phyloP scores from a whole-genome alignment of 2,888 invertebrate genomes.

The Cephus pygmeus region DNA sequence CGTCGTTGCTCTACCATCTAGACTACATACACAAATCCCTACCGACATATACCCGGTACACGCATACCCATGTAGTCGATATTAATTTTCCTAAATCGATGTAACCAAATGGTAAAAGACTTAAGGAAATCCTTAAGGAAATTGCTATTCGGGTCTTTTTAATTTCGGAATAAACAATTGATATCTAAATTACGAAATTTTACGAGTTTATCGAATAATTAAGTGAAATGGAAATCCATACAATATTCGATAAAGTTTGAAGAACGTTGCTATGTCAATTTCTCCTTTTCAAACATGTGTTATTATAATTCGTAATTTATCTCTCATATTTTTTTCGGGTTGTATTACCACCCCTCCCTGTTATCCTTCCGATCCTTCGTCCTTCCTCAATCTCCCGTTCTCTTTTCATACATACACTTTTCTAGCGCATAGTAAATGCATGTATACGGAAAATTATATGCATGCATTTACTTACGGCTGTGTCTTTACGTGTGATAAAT shows the following conservation, averaged over 20 bases:
- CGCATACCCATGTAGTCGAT: not conserved
- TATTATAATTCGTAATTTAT: not conserved
- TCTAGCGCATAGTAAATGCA: not conserved
- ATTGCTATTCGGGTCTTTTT: not conserved
- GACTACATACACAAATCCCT: not conserved
- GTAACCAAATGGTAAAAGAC: not conserved
- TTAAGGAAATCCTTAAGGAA: not conserved
- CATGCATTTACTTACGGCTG: conserved; percentile 5
- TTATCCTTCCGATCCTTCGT: not conserved
- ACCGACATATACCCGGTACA: not conserved
- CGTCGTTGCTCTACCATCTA: not conserved
- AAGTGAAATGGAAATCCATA: not conserved
- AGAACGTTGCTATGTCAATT: not conserved
- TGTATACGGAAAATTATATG: not conserved
- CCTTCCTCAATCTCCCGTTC: not conserved
- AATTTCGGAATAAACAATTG: not conserved
- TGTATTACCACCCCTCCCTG: not conserved
- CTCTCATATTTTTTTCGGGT: not conserved
- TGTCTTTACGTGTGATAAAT: conserved; percentile 43
- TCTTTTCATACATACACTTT: not conserved
- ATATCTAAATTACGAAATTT: not conserved
- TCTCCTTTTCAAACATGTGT: not conserved
- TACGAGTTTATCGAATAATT: not conserved
- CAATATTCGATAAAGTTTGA: not conserved
- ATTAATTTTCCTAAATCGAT: not conserved